Evolutionary conservation across 2,797 vertebrate species (phyloP), one percentile per base, ranked within the genome.

Genomic region (Vireo griseus): DNA sequence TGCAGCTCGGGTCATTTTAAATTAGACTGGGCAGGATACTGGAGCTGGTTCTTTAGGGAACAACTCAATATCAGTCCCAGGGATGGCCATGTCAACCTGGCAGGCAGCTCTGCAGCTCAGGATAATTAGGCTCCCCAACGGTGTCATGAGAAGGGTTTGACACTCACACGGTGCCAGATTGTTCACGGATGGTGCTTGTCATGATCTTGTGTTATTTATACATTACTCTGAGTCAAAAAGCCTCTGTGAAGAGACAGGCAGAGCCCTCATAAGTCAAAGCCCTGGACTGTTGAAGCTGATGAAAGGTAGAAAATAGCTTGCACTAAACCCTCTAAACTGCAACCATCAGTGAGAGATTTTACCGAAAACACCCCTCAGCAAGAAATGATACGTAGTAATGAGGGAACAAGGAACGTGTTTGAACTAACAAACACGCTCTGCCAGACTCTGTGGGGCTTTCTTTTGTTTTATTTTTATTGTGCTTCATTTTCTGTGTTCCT

Each of bases 11-110:
- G 95, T 94, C 76, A 90, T 66, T 94, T 84, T 75, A 95, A 96
- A 95, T 92, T 90, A 94, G 82, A 76, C 86, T 50, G 87, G 59
- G 31, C 69, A 91, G 92, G 71, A 90, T 28, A 73, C 58, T 81
- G 11, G 11, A 80, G 68, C 0, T 6, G 51, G 86, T 91, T 91
- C 92, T 88, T 82, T 15, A 75, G 75, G 85, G 90, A 90, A 92
- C 92, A 83, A 67, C 95, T 91, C 89, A 95, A 90, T 90, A 58
- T 1, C 2, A 47, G 73, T 83, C 72, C 58, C 62, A 73, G 66
- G 62, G 73, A 86, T 76, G 81, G 76, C 42, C 76, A 33, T 18
- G 87, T 91, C 89, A 88, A 39, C 33, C 65, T 66, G 17, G 5
- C 51, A 83, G 72, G 79, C 75, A 81, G 68, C 54, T 90, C 51